Base-by-base conservation (phyloP, 2,888 invertebrate species). In the Noctua comes region DNA sequence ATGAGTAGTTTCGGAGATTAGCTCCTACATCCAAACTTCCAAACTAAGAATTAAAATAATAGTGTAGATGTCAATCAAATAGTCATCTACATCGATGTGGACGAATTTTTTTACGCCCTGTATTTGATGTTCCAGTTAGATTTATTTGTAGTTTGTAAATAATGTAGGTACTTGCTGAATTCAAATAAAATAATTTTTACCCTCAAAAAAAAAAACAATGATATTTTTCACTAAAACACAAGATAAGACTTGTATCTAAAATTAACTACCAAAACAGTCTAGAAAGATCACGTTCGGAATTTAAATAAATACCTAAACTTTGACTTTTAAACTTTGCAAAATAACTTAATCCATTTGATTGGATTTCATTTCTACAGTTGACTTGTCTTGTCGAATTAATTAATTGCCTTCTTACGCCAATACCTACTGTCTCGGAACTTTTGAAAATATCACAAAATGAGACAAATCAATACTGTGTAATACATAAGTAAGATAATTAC, bases 351-450 rank as follows among this genome's bases (percentile, higher is more conserved):
- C 46, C 5, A 16, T 66, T 57, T 48, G 24, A 66, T 71, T 21
- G 0, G n/a, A 66, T 65, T 48, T 11, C 10, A 21, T 7, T 31
- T 2, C 8, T 57, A 48, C 48, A 71, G 24, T 40, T 36, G 21
- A 57, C 21, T 59, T 66, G 21, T 43, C 2, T 57, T 54, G 7
- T 18, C 8, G 24, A 68, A 48, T 36, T 57, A 46, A 54, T 73
- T 40, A 48, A 57, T 31, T 73, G 16, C 8, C n/a, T 66, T 24
- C n/a, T 36, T 10, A 51, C 1, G 6, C 48, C 5, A 59, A 57
- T 24, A 70, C 31, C 69, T 27, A 59, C 6, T 59, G 51, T 27
- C 31, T 43, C 10, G 43, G n/a, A 79, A 57, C 48, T 59, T 80
- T n/a, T 57, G n/a, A 16, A 79, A 78, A 64, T 40, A 43, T 59